Evolutionary conservation across 2,113 vertebrate species (phyloP).

Genomic region (Neotragus pygmaeus): DNA sequence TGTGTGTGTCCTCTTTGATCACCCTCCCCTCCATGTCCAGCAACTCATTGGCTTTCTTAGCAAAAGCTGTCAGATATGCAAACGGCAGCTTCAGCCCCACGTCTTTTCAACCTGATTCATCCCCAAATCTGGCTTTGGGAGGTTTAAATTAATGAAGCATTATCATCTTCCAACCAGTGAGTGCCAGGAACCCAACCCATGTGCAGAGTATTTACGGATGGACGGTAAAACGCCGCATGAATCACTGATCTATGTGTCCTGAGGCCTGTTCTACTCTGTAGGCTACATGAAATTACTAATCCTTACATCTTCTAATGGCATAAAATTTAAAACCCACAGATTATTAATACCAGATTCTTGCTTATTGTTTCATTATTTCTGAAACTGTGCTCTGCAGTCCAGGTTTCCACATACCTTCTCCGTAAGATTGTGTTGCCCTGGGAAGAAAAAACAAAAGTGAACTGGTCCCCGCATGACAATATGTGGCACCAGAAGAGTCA

Average conservation of each 20-base stretch:
- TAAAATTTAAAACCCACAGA: constrained; percentile 56
- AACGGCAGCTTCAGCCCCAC: not conserved
- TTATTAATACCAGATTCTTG: constrained; percentile 57
- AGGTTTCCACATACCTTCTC: constrained; percentile 48
- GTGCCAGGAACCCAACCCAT: not conserved
- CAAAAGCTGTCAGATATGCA: not conserved
- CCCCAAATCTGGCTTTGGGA: not conserved
- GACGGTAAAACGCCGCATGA: not conserved
- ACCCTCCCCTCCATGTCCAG: not conserved
- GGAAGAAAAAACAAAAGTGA: not conserved
- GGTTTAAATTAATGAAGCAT: not conserved
- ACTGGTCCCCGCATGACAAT: not conserved
- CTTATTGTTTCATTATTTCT: constrained; percentile 57
- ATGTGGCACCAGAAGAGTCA: not conserved
- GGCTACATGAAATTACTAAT: constrained; percentile 56
- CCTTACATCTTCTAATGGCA: constrained; percentile 57
- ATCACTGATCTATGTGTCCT: not conserved
- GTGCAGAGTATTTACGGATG: not conserved
- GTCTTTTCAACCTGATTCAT: not conserved
- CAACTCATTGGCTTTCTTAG: not conserved
- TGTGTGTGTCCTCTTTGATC: not conserved
- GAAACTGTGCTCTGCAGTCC: constrained; percentile 11
- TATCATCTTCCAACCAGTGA: not conserved
- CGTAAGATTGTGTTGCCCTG: not conserved
- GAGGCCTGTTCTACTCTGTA: constrained; percentile 50